phyloP scores from a whole-genome alignment of 1,140 invertebrate species.

The Pachyrhynchus sulphureomaculatus region DNA sequence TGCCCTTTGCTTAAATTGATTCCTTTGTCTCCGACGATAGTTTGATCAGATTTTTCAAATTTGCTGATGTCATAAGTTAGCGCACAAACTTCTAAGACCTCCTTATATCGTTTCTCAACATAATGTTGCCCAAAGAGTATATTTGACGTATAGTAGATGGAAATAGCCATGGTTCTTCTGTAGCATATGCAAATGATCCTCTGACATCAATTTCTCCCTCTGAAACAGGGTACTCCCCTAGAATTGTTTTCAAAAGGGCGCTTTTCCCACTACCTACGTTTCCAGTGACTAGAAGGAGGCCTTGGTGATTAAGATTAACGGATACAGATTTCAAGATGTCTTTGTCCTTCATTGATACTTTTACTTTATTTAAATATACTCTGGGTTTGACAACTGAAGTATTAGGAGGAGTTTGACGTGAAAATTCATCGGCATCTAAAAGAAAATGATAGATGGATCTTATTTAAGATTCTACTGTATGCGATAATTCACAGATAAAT shows the following conservation, averaged over 20 bases:
- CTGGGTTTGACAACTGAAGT: neutral
- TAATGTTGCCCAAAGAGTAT: constrained; percentile 61
- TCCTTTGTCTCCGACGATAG: constrained; percentile 80
- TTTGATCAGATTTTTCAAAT: constrained; percentile 69
- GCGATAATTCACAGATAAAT: too few relatives aligned
- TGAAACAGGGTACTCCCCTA: constrained; percentile 72
- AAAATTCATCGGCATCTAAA: constrained; percentile 31
- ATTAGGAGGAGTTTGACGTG: constrained; percentile 1
- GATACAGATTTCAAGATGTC: constrained; percentile 62
- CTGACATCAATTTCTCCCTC: constrained; percentile 38
- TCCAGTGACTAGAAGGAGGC: constrained; percentile 67
- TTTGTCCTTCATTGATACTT: constrained; percentile 33
- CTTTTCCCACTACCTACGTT: constrained; percentile 74
- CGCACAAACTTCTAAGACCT: constrained; percentile 65
- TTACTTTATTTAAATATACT: constrained; percentile 27
- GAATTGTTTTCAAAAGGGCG: constrained; percentile 78
- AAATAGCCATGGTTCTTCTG: constrained; percentile 65
- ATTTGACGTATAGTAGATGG: constrained; percentile 56
- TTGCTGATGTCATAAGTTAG: constrained; percentile 69
- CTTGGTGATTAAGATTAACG: constrained; percentile 53
- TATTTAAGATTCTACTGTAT: too few relatives aligned
- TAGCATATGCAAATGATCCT: constrained; percentile 63
- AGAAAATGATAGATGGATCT: too few relatives aligned
- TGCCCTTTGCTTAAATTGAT: constrained; percentile 89
- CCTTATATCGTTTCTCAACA: constrained; percentile 58